A percentile compares a stretch with the other conserved stretches of the same genome.
Evolutionary conservation across 1,140 invertebrate genomes (phyloP).

Genomic region (Drosophila nasuta): DNA sequence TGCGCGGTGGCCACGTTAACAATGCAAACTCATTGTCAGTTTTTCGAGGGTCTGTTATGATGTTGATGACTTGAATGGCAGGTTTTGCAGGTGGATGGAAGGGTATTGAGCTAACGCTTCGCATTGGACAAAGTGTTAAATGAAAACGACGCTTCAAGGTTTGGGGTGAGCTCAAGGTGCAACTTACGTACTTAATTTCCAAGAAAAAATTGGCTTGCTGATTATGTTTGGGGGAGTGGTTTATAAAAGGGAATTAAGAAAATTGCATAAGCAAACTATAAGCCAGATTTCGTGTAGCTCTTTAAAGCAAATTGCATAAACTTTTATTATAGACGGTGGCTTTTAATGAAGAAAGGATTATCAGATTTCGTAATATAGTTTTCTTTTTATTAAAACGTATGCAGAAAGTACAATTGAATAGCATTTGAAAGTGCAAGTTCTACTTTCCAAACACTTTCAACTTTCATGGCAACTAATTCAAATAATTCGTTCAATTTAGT

Average conservation of each 20-base stretch:
- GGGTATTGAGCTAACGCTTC: not conserved
- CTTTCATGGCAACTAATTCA: not conserved
- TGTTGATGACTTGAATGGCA: slow-evolving; percentile 42
- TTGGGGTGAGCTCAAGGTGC: not conserved
- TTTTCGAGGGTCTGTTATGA: slow-evolving; percentile 36
- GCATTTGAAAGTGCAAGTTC: not conserved
- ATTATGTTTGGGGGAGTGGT: not conserved
- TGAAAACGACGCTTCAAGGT: slow-evolving; percentile 4
- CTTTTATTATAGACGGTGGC: not conserved
- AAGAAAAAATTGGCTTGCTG: slow-evolving; percentile 7
- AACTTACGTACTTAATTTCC: slow-evolving; percentile 39
- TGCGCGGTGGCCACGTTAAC: slow-evolving; percentile 60
- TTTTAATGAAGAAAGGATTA: not conserved
- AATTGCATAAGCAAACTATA: slow-evolving; percentile 6
- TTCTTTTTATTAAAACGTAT: not conserved
- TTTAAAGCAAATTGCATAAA: not conserved
- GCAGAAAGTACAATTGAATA: not conserved
- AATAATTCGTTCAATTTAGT: slow-evolving; percentile 14
- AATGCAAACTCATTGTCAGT: slow-evolving; percentile 81
- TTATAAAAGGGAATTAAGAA: not conserved
- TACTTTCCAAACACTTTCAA: not conserved
- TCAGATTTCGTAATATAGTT: not conserved
- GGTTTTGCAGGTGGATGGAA: not conserved
- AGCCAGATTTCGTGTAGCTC: not conserved
- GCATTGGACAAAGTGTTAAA: slow-evolving; percentile 2